Conservation (phyloP, 1,140 invertebrate genomes). For the Orussus abietinus region DNA sequence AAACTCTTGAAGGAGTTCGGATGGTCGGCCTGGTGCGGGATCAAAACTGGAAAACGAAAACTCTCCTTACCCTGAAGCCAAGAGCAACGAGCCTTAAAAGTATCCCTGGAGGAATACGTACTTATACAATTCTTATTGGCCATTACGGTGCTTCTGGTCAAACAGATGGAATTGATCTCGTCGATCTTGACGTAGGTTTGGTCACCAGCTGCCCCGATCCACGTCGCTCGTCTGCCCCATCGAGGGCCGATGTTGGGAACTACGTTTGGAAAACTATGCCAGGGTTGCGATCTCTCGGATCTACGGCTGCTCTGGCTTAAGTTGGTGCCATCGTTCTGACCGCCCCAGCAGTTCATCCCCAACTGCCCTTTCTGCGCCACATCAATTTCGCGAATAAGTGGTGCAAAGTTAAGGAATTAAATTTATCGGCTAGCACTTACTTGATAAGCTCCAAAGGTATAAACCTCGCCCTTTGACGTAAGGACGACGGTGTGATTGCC, state of each 20-base stretch:
- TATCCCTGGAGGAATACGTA: too few relatives aligned
- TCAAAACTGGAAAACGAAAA: slow-evolving; percentile 59
- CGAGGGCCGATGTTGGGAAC: slow-evolving; percentile 76
- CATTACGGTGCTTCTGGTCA: slow-evolving; percentile 81
- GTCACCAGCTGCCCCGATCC: slow-evolving; percentile 91
- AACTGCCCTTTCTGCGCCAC: slow-evolving; percentile 78
- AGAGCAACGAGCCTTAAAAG: too few relatives aligned
- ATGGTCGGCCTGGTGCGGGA: slow-evolving; percentile 66
- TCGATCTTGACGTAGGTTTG: slow-evolving; percentile 94
- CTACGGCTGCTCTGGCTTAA: slow-evolving; percentile 30
- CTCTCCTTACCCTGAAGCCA: too few relatives aligned
- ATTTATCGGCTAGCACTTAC: slow-evolving; percentile 45
- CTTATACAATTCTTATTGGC: slow-evolving; percentile 83
- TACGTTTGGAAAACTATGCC: slow-evolving; percentile 78
- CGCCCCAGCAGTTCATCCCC: slow-evolving; percentile 61
- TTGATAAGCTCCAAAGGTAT: slow-evolving; percentile 89
- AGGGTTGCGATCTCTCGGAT: slow-evolving; percentile 53
- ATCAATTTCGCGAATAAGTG: slow-evolving; percentile 14
- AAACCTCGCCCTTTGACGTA: slow-evolving; percentile 86
- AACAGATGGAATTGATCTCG: slow-evolving; percentile 86
- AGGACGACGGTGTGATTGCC: slow-evolving; percentile 92
- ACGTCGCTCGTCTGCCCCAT: slow-evolving; percentile 80
- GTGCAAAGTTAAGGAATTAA: slow-evolving; percentile 11
- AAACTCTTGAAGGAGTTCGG: slow-evolving; percentile 72
- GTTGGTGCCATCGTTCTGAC: slow-evolving; percentile 36